Conservation (phyloP, 1,140 invertebrate genomes). For the Hormaphis cornu region DNA sequence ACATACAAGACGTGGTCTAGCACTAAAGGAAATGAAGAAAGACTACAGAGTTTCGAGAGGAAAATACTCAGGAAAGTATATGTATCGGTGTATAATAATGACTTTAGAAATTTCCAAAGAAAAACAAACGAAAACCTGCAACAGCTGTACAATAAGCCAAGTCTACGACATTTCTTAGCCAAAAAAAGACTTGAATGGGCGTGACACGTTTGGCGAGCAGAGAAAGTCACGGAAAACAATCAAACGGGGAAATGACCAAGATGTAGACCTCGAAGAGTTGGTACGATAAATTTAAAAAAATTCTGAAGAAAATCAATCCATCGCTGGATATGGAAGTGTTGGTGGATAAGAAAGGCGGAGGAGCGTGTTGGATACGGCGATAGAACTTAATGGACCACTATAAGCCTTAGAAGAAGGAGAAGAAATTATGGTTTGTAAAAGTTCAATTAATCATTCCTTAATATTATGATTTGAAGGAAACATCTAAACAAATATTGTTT, state of each 20-base stretch:
- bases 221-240: background rate
- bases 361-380: too few species aligned
- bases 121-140: background rate
- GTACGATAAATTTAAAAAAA: background rate
- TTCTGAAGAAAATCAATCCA: background rate
- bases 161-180: background rate
- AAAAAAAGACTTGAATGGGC: background rate
- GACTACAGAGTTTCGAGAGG: constrained; percentile 27
- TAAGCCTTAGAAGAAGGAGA: too few species aligned
- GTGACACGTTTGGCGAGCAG: background rate
- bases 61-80: constrained; percentile 31
- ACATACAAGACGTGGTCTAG: constrained; percentile 33
- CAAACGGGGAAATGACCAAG: background rate
- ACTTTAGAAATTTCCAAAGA: constrained; percentile 2
- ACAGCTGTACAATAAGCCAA: background rate
- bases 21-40: constrained; percentile 23
- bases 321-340: background rate
- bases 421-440: too few species aligned
- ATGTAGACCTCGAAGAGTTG: background rate
- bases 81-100: constrained; percentile 22
- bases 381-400: too few species aligned
- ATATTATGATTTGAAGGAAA: too few species aligned
- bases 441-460: too few species aligned
- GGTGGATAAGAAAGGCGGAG: too few species aligned
- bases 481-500: too few species aligned